phyloP scores from a whole-genome alignment of 2,113 vertebrate species.

The Paralichthys olivaceus region DNA sequence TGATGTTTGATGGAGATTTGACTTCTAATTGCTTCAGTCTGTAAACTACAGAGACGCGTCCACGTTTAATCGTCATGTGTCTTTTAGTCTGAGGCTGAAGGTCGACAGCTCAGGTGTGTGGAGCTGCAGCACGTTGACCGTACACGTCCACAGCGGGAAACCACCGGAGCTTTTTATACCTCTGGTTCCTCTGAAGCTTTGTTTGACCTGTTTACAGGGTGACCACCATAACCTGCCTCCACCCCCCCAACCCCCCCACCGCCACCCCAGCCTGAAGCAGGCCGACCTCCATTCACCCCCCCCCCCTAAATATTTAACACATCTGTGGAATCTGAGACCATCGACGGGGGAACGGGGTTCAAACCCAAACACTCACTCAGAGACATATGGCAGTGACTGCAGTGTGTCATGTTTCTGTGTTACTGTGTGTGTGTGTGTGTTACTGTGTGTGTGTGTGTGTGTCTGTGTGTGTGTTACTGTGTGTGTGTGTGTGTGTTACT shows the following conservation, averaged over 20 bases:
- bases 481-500: background rate
- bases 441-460: background rate
- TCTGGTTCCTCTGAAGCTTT: conserved; percentile 34
- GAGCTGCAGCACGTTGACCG: background rate
- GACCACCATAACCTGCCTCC: conserved; percentile 44
- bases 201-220: conserved; percentile 60
- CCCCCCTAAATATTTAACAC: conserved; percentile 60
- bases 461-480: too few species aligned
- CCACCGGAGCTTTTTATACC: conserved; percentile 65
- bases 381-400: conserved; percentile 21
- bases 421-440: background rate
- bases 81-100: too few species aligned
- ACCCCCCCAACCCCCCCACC: too few species aligned
- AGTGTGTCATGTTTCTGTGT: conserved; percentile 43
- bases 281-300: background rate
- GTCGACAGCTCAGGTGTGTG: too few species aligned
- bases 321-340: conserved; percentile 51
- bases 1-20: too few species aligned
- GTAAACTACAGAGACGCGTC: too few species aligned
- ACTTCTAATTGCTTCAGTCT: too few species aligned
- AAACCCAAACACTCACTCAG: conserved; percentile 5
- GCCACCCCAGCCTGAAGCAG: too few species aligned
- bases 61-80: too few species aligned
- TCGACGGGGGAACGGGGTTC: background rate
- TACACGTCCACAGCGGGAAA: conserved; percentile 47